A percentile compares a stretch with the other conserved stretches of the same genome.
Conservation (phyloP, 2,888 invertebrate species). For the Abscondita cerata region DNA sequence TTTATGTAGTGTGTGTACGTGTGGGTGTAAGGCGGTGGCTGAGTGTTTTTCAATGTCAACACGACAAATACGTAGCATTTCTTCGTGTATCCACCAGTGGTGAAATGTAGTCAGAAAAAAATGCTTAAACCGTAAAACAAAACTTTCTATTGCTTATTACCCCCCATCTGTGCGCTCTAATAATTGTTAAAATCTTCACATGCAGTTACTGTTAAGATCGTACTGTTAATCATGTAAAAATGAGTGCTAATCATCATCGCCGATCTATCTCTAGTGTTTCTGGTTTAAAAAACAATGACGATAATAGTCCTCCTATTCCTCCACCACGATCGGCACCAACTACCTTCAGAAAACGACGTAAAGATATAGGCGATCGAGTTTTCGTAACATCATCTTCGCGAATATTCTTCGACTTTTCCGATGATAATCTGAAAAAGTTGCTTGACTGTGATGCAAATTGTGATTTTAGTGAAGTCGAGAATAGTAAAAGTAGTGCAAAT, state of each 20-base stretch:
- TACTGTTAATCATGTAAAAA: slow-evolving; percentile 7
- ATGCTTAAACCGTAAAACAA: slow-evolving; percentile 3
- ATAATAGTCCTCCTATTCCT: slow-evolving; percentile 37
- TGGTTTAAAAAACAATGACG: slow-evolving; percentile 2
- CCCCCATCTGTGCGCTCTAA: slow-evolving; percentile 8
- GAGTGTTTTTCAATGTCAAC: slow-evolving; percentile 7
- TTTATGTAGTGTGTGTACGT: neutral
- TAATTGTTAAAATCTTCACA: neutral
- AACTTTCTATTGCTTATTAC: slow-evolving; percentile 9
- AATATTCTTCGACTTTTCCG: slow-evolving; percentile 59
- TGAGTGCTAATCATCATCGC: slow-evolving; percentile 15
- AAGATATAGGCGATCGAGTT: slow-evolving; percentile 68
- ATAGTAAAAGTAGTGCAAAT: slow-evolving; percentile 19
- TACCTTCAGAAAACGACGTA: slow-evolving; percentile 62
- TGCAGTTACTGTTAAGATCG: neutral
- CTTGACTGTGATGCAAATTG: slow-evolving; percentile 20
- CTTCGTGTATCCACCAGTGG: too few species aligned
- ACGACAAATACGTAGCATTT: slow-evolving; percentile 3
- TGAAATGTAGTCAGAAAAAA: slow-evolving; percentile 4
- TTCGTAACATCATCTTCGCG: slow-evolving; percentile 65
- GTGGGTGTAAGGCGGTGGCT: slow-evolving; percentile 6
- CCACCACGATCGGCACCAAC: slow-evolving; percentile 59
- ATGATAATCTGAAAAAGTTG: slow-evolving; percentile 41
- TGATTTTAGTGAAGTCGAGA: slow-evolving; percentile 24
- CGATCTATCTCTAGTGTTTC: slow-evolving; percentile 33